A percentile compares a stretch with the other conserved stretches of the same genome.
phyloP scores from a whole-genome alignment of 2,797 vertebrate genomes.

The Ataeniobius toweri region DNA sequence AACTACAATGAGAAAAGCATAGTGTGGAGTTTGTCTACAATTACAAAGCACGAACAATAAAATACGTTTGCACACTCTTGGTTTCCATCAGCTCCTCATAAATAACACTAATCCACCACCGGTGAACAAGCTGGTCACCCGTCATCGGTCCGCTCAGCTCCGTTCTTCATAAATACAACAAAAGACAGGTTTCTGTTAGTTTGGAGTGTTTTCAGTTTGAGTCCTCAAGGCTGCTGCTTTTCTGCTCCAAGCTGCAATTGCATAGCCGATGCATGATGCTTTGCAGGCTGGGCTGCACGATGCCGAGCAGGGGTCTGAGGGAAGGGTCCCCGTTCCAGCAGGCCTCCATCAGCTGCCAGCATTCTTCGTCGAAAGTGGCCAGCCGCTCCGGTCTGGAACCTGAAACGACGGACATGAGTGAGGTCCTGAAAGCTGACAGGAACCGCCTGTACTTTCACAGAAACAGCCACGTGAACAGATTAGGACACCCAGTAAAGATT shows the following conservation, averaged over 20 bases:
- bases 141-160: conserved; percentile 15
- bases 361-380: conserved; percentile 90
- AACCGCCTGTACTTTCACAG: not conserved
- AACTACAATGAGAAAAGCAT: conserved; percentile 57
- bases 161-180: conserved; percentile 64
- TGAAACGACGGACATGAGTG: conserved; percentile 48
- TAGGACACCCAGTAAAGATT: too few relatives aligned
- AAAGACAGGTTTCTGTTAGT: conserved; percentile 44
- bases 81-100: conserved; percentile 69
- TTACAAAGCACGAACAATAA: conserved; percentile 73
- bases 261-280: conserved; percentile 94
- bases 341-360: conserved; percentile 99
- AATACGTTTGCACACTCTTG: conserved; percentile 62
- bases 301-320: conserved; percentile 92
- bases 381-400: conserved; percentile 92
- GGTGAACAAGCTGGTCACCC: conserved; percentile 42
- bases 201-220: conserved; percentile 86
- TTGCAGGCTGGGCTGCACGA: conserved; percentile 93
- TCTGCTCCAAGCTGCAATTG: conserved; percentile 75
- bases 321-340: conserved; percentile 95
- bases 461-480: not conserved
- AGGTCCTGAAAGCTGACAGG: not conserved
- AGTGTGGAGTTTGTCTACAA: conserved; percentile 72
- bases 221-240: conserved; percentile 85
- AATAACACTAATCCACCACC: conserved; percentile 73